Evolutionary conservation across 2,797 vertebrate species (phyloP).

Genomic region (Cottoperca gobio): DNA sequence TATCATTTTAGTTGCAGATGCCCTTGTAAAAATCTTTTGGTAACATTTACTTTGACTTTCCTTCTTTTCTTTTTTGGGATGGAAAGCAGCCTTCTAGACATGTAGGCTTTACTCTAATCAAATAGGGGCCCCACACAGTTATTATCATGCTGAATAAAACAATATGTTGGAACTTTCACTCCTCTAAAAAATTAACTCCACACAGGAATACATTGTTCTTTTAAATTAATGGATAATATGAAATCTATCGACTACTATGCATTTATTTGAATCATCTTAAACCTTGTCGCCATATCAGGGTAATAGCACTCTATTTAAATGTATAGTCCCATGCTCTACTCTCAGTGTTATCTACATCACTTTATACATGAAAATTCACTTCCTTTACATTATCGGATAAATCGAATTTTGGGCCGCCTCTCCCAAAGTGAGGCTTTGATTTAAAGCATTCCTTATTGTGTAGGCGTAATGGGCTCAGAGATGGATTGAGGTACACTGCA

Average conservation of each 20-base stretch:
- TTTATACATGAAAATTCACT: constrained; percentile 21
- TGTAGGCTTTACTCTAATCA: background rate
- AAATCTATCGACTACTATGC: constrained; percentile 1
- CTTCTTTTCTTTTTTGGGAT: too few species aligned
- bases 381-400: constrained; percentile 38
- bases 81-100: background rate
- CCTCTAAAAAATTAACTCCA: constrained; percentile 2
- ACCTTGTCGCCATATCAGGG: constrained; percentile 14
- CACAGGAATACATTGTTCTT: constrained; percentile 6
- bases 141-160: background rate
- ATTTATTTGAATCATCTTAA: constrained; percentile 36
- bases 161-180: background rate
- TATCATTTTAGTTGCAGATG: background rate
- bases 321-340: background rate
- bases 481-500: constrained; percentile 43
- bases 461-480: constrained; percentile 40
- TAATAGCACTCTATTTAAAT: constrained; percentile 32
- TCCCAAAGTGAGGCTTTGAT: constrained; percentile 34
- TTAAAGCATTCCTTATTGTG: constrained; percentile 59
- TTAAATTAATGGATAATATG: constrained; percentile 21
- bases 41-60: background rate
- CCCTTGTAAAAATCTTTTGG: background rate
- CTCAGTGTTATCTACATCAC: background rate
- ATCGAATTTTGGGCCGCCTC: constrained; percentile 23
- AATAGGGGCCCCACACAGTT: background rate